A percentile compares a stretch with the other conserved stretches of the same genome.
phyloP scores from a whole-genome alignment of 1,140 invertebrate species.

The Leucophenga varia region DNA sequence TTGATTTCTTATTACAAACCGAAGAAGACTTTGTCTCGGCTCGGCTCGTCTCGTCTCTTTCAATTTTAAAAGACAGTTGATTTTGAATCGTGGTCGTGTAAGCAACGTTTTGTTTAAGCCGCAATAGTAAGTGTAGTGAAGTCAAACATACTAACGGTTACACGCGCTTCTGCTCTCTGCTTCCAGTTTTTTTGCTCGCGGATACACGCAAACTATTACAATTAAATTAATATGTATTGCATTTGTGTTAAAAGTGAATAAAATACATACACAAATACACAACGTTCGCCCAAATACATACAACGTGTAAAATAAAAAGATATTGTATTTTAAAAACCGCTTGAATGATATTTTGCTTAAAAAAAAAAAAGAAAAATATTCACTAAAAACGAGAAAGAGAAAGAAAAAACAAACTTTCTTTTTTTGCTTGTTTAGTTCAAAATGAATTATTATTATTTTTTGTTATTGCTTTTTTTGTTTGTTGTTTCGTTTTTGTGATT shows the following conservation, averaged over 20 bases:
- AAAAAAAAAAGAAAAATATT: constrained; percentile 33
- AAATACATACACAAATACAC: constrained; percentile 3
- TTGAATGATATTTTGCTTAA: constrained; percentile 42
- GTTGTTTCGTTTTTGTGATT: constrained; percentile 18
- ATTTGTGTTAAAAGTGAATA: neutral
- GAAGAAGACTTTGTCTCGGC: constrained; percentile 7
- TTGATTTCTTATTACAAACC: no score
- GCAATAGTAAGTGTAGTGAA: constrained; percentile 20
- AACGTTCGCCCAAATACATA: neutral
- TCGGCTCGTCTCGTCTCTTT: neutral
- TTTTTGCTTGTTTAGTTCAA: constrained; percentile 34
- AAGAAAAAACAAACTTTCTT: constrained; percentile 44
- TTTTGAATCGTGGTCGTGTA: constrained; percentile 22
- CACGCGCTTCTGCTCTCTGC: no score
- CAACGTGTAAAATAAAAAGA: neutral
- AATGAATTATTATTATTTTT: constrained; percentile 11
- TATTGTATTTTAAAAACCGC: constrained; percentile 1
- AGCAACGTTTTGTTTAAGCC: constrained; percentile 23
- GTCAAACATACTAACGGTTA: no score
- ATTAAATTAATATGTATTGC: neutral
- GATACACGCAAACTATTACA: neutral
- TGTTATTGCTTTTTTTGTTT: constrained; percentile 15
- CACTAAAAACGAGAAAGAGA: constrained; percentile 14
- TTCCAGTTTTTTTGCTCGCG: no score
- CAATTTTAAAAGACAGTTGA: constrained; percentile 29